These are phyloP conservation scores for Melanargia galathea DNA, from an alignment of 2,888 invertebrate species.

Conservation along the genomic window DNA sequence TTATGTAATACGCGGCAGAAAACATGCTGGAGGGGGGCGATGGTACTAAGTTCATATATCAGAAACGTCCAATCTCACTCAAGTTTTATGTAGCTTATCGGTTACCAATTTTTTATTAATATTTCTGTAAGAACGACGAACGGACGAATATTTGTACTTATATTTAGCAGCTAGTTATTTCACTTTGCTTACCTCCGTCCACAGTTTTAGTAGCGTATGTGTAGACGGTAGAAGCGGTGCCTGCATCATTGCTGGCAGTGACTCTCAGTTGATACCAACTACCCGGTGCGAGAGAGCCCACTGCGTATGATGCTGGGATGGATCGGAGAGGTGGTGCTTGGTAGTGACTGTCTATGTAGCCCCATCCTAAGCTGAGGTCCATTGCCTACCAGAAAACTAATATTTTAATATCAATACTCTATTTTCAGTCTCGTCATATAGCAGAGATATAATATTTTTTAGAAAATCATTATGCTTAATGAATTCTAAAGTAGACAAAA, in stretches of 20 bases:
- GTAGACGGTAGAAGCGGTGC: slow-evolving; percentile 81
- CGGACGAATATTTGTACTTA: not conserved
- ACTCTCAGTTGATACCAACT: slow-evolving; percentile 84
- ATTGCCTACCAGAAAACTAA: slow-evolving; percentile 51
- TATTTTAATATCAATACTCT: not conserved
- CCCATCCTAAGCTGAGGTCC: slow-evolving; percentile 68
- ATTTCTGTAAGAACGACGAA: too few relatives aligned
- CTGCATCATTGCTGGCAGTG: slow-evolving; percentile 85
- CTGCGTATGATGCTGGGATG: slow-evolving; percentile 70
- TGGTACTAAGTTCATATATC: too few relatives aligned
- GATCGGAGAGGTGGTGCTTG: slow-evolving; percentile 60
- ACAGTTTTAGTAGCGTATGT: slow-evolving; percentile 83
- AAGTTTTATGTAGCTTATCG: too few relatives aligned
- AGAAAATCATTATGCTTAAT: too few relatives aligned
- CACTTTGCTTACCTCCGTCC: slow-evolving; percentile 77
- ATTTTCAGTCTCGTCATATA: not conserved
- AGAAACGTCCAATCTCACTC: too few relatives aligned
- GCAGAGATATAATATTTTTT: too few relatives aligned
- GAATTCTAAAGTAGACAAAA: too few relatives aligned
- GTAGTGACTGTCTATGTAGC: slow-evolving; percentile 67
- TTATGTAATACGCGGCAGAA: too few relatives aligned
- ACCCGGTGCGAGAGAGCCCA: slow-evolving; percentile 81
- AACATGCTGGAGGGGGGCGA: too few relatives aligned
- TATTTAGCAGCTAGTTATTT: not conserved
- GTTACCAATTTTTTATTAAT: too few relatives aligned